Base-by-base conservation (phyloP, 2,113 vertebrate species). In the Dermatemys mawii region DNA sequence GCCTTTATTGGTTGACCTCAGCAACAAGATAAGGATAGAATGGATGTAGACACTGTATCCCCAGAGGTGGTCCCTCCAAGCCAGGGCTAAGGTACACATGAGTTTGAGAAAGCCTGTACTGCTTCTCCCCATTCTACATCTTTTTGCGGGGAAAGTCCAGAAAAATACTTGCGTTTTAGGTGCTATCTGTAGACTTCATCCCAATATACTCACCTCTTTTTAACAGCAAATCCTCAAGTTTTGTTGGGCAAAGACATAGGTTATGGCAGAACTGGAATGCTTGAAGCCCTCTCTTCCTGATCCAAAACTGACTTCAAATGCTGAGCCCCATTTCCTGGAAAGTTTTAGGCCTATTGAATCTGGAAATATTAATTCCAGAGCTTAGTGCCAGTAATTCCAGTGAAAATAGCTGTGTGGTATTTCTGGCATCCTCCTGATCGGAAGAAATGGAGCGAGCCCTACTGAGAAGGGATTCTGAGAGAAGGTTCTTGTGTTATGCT, bases 301-400 rank as follows among this genome's bases (percentile, higher is more conserved):
- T 83, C 14, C n/a, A 84, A 92, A 88, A 84, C 78, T 38, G 48
- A 22, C 24, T 81, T 83, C 5, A 60, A 3, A 4, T 46, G 16
- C 54, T 88, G 44, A 94, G 27, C 44, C 50, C 54, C 2, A 2
- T 86, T 93, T 90, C 90, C 57, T 81, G 81, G 81, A 84, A 81
- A 48, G 29, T 48, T 91, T 92, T 90, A 60, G 78, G 75, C 41
- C 89, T 86, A 50, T 3, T 75, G 82, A 41, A 82, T 1, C 48
- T 90, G 27, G 17, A 79, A 50, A 50, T 50, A 6, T 24, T 81
- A 48, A 84, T 67, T 92, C 89, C n/a, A 8, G 32, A 84, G 12
- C 50, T 92, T 48, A 67, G 3, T 0, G 0, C 57, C 89, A 55
- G 8, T 92, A 60, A 38, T 57, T 76, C 91, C 81, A 3, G 84